Evolutionary conservation across 2,888 invertebrate genomes (phyloP).

Genomic region (Conomelus anceps): DNA sequence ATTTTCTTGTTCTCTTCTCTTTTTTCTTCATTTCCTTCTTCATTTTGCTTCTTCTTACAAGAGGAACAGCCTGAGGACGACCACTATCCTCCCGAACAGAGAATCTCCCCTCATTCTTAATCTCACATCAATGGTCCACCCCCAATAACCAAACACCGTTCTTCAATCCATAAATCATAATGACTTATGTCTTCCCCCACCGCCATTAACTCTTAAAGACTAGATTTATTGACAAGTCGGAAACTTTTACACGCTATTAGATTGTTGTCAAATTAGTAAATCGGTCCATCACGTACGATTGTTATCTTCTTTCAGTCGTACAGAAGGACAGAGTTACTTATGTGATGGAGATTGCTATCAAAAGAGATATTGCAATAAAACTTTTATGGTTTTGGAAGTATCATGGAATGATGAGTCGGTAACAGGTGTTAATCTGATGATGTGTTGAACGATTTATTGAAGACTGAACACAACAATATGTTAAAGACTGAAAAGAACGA

Average conservation of each 20-base stretch:
- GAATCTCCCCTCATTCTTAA: not conserved
- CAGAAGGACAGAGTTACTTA: not conserved
- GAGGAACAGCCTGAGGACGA: too few species aligned
- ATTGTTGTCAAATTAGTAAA: not conserved
- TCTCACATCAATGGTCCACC: too few species aligned
- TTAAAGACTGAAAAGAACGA: too few species aligned
- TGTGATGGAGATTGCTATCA: not conserved
- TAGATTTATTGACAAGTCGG: not conserved
- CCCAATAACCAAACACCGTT: not conserved
- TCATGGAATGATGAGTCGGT: not conserved
- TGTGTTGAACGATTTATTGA: not conserved
- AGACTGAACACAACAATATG: too few species aligned
- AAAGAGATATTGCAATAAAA: not conserved
- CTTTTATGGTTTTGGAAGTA: not conserved
- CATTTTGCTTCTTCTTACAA: not conserved
- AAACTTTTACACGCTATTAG: not conserved
- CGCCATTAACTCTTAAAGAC: not conserved
- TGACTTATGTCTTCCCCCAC: not conserved
- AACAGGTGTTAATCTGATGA: not conserved
- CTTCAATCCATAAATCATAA: not conserved
- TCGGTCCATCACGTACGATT: not conserved
- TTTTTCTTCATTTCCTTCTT: not conserved
- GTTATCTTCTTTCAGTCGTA: not conserved
- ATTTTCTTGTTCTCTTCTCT: too few species aligned
- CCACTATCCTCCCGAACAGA: not conserved